These are phyloP conservation scores for Brevipalpus yothersi DNA, from an alignment of 1,140 invertebrate species.

Conservation along the genomic window DNA sequence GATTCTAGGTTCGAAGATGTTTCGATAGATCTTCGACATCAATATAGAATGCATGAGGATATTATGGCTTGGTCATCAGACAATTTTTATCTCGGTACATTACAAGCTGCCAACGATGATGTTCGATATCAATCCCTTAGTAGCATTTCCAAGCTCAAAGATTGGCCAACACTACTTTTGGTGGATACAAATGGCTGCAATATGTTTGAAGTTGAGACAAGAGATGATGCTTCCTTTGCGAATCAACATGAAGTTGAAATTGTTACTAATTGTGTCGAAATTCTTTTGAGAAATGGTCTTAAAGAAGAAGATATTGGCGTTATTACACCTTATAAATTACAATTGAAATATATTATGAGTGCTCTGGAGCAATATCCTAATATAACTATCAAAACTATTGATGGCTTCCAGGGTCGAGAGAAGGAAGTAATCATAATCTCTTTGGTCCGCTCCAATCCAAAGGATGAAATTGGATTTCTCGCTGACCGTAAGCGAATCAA, in stretches of 20 bases:
- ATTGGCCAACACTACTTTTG: neutral
- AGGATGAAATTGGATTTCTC: constrained; percentile 32
- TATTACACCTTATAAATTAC: constrained; percentile 33
- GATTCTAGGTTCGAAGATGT: constrained; percentile 8
- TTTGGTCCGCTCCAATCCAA: constrained; percentile 26
- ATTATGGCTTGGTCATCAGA: constrained; percentile 33
- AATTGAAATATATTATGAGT: constrained; percentile 21
- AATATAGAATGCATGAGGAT: constrained; percentile 76
- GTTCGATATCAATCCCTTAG: constrained; percentile 26
- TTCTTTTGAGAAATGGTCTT: constrained; percentile 24
- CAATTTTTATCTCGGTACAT: neutral
- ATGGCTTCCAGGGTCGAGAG: constrained; percentile 36
- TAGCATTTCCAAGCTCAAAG: constrained; percentile 28
- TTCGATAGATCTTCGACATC: constrained; percentile 35
- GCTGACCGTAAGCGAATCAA: constrained; percentile 31
- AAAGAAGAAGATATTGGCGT: constrained; percentile 26
- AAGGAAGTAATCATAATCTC: constrained; percentile 34
- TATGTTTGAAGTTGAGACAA: constrained; percentile 15
- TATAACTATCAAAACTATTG: constrained; percentile 28
- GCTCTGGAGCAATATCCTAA: constrained; percentile 17
- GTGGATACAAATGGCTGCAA: constrained; percentile 31
- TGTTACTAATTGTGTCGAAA: constrained; percentile 24
- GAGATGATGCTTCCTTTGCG: constrained; percentile 16
- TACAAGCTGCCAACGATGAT: constrained; percentile 39
- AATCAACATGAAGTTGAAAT: constrained; percentile 32